A percentile compares a stretch with the other conserved stretches of the same genome.
Conservation (phyloP, 1,140 invertebrate species). For the Eurytemora carolleeae region DNA sequence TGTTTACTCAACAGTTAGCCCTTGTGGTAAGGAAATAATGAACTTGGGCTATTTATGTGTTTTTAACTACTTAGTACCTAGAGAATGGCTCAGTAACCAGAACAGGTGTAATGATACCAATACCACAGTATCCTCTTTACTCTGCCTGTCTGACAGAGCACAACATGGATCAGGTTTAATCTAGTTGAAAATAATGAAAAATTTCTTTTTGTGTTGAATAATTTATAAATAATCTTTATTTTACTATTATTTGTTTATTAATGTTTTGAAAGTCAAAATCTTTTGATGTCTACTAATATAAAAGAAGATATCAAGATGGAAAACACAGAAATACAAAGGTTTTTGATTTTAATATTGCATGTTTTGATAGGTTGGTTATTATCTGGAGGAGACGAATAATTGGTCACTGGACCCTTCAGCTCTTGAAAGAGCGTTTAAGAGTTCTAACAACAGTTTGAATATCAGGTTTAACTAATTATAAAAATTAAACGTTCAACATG, state of each 20-base stretch:
- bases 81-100: constrained; percentile 36
- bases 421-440: constrained; percentile 51
- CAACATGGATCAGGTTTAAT: constrained; percentile 41
- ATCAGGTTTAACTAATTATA: too few relatives aligned
- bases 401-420: constrained; percentile 67
- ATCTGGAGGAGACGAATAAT: constrained; percentile 64
- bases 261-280: too few relatives aligned
- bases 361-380: constrained; percentile 70
- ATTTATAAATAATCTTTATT: background rate
- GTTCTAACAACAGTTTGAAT: constrained; percentile 42
- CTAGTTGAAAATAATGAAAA: background rate
- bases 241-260: too few relatives aligned
- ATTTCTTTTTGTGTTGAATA: background rate
- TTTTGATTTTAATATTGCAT: constrained; percentile 16
- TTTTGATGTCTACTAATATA: too few relatives aligned
- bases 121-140: constrained; percentile 95
- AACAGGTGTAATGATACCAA: constrained; percentile 80
- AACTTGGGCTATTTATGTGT: too few relatives aligned
- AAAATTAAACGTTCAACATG: too few relatives aligned
- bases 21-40: too few relatives aligned
- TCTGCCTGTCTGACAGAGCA: constrained; percentile 83
- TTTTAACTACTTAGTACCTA: too few relatives aligned
- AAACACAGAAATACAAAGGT: background rate
- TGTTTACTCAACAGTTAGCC: too few relatives aligned
- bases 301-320: too few relatives aligned